Evolutionary conservation across 2,888 invertebrate species (phyloP), one percentile per base, ranked within the genome.

Genomic region (Linnaemya tessellans): DNA sequence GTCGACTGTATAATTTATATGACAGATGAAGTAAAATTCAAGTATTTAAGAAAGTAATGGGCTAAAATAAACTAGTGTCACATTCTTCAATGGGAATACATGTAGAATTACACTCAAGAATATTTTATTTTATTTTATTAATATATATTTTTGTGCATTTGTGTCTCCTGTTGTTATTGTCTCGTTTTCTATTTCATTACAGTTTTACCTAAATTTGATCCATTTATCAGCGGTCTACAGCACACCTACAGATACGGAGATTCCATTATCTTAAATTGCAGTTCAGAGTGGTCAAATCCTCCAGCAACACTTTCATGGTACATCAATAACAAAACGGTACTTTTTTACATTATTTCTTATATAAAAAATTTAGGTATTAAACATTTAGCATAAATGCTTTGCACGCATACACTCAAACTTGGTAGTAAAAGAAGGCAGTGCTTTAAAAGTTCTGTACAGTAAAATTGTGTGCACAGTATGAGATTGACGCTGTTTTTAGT

Each of bases 311-410:
- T 93, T 54, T 91, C 90, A 78, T 93, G 93, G 93, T 92, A 91
- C 86, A 92, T 93, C 87, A 92, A 93, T 90, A 92, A 92, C 88
- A 91, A 92, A 90, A 92, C 91, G 89, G 92, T 92, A 91, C 22
- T 41, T 25, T n/a, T 18, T 9, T 7, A 65, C 46, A 13, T 8
- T 11, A 15, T n/a, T 49, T 46, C 18, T 49, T n/a, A 18, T 65
- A 65, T 18, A 49, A 64, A 8, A 43, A 43, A 68, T 41, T 30
- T 49, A 30, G 46, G 18, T 49, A n/a, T 49, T 7, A 3, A 5
- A 30, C 4, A 49, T 68, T 20, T 9, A 15, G 22, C 15, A 43
- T 0, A 64, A 41, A 64, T 41, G 3, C 13, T 56, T 41, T 67
- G 13, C 49, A 68, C 35, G 35, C 7, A 38, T 20, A 51, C 35